Conservation (phyloP, 2,888 invertebrate genomes). For the Congeria kusceri region DNA sequence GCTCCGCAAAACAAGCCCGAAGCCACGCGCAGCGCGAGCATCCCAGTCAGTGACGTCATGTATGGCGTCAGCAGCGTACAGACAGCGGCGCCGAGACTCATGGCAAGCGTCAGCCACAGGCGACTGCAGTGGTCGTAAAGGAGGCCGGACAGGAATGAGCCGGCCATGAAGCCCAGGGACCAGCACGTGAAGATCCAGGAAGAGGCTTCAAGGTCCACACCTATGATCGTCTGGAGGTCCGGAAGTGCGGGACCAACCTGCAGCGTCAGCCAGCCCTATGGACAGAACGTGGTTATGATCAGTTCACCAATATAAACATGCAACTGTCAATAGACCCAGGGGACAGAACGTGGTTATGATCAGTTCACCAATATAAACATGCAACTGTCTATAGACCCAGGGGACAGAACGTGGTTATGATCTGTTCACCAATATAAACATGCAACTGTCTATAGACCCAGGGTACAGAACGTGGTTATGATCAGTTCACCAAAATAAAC, state of each 20-base stretch:
- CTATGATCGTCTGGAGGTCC: slow-evolving; percentile 6
- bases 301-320: too few relatives aligned
- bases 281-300: too few relatives aligned
- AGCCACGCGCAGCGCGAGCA: slow-evolving; percentile 12
- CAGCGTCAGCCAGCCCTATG: slow-evolving; percentile 19
- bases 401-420: too few relatives aligned
- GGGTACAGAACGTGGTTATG: too few relatives aligned
- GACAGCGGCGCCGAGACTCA: slow-evolving; percentile 3
- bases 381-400: too few relatives aligned
- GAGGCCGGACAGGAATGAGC: slow-evolving; percentile 16
- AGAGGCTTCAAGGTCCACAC: slow-evolving; percentile 1
- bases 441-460: too few relatives aligned
- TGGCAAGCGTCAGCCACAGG: neutral
- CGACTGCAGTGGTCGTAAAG: slow-evolving; percentile 22
- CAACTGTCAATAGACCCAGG: too few relatives aligned
- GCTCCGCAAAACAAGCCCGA: slow-evolving; percentile 20
- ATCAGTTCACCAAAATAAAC: too few relatives aligned
- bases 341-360: too few relatives aligned
- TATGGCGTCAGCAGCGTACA: slow-evolving; percentile 13
- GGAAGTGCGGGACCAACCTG: slow-evolving; percentile 29
- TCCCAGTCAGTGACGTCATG: slow-evolving; percentile 8
- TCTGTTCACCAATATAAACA: too few relatives aligned
- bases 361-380: too few relatives aligned
- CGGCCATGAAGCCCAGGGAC: slow-evolving; percentile 17
- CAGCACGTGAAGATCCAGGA: slow-evolving; percentile 12